Base-by-base conservation (phyloP, 1,140 invertebrate genomes). In the Mya arenaria region DNA sequence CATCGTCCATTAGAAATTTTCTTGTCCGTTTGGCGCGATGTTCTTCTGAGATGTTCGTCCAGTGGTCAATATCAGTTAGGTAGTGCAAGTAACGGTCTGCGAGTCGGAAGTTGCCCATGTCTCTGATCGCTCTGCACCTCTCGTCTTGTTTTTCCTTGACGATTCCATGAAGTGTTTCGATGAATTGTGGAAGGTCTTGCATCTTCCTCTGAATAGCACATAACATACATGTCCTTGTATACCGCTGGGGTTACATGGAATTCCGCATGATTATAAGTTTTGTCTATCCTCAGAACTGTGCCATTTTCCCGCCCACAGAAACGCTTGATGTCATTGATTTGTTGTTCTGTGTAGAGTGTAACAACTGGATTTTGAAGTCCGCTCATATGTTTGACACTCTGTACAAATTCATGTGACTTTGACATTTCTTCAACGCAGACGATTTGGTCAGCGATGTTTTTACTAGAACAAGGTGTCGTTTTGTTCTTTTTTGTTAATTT, bases 351-450 rank as follows among this genome's bases (percentile, higher is more conserved):
- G 30, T 25, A 74, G 5, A 60, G 58, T 3, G 73, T 48, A 8
- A 77, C 28, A 23, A 77, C 73, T 41, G 58, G 60, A 63, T 77
- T 15, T 8, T 39, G 19, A 19, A 63, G 15, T 3, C 23, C 55
- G 8, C 34, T 62, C 10, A 65, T 0, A 63, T 77, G 73, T 32
- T 77, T 63, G 3, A 77, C 73, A 41, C 60, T 77, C 44, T 65
- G 13, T 0, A 77, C 37, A 39, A 58, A 74, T 13, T 58, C 52
- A 17, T 58, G 52, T 19, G 32, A 4, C 62, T 75, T 75, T 19
- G 72, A 28, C 48, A 73, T 32, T 63, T 75, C 58, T 63, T 63
- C 36, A 4, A 62, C 58, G 4, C 25, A 15, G 19, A 75, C 34
- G 3, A 75, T 25, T 8, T 75, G 72, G 25, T 75, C 72, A 1